Conservation (phyloP, 2,888 invertebrate genomes). For the Stenoptilia bipunctidactyla region DNA sequence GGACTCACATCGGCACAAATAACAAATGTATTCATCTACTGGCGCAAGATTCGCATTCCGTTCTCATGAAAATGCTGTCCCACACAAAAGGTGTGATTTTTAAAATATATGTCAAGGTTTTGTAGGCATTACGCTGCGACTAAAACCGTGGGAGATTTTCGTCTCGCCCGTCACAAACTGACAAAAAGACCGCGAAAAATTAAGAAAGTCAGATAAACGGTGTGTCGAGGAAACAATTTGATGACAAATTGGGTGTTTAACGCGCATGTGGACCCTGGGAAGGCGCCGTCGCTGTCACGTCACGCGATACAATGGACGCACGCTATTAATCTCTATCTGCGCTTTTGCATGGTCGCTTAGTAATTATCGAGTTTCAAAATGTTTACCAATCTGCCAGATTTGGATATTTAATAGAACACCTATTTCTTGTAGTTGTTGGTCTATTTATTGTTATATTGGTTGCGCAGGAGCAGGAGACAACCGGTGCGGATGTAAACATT, state of each 20-base stretch:
- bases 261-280: slow-evolving; percentile 21
- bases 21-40: background rate
- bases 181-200: slow-evolving; percentile 8
- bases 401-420: too few relatives aligned
- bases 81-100: slow-evolving; percentile 62
- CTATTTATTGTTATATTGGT: background rate
- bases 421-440: too few relatives aligned
- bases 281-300: slow-evolving; percentile 19
- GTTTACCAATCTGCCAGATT: too few relatives aligned
- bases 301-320: background rate
- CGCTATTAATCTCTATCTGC: background rate
- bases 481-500: slow-evolving; percentile 45
- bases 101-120: slow-evolving; percentile 64
- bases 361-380: background rate
- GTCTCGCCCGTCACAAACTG: slow-evolving; percentile 22
- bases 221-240: background rate
- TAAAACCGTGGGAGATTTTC: slow-evolving; percentile 54
- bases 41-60: slow-evolving; percentile 19
- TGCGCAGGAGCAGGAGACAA: slow-evolving; percentile 22
- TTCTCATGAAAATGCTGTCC: slow-evolving; percentile 59
- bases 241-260: slow-evolving; percentile 1
- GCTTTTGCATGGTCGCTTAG: background rate
- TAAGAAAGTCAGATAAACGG: slow-evolving; percentile 14
- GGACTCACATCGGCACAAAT: background rate
- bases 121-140: slow-evolving; percentile 41